phyloP scores from a whole-genome alignment of 2,113 vertebrate species.

The Mionectes macconnelli region DNA sequence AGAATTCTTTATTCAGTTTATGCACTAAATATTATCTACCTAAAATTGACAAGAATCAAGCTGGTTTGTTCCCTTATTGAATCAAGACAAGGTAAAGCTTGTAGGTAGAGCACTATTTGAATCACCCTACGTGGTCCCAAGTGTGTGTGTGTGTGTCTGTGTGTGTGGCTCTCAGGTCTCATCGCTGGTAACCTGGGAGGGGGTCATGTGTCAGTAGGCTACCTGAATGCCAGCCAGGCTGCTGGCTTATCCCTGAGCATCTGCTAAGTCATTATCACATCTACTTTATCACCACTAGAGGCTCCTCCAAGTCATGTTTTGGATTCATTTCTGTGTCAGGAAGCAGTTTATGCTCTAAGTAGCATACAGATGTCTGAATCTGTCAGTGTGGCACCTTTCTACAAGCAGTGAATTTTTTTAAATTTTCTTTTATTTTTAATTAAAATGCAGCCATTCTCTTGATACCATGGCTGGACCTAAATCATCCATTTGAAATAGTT shows the following conservation, averaged over 20 bases:
- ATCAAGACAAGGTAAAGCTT: background rate
- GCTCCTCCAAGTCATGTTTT: slow-evolving; percentile 54
- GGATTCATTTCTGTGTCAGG: background rate
- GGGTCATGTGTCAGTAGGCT: background rate
- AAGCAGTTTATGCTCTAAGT: background rate
- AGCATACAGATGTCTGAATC: background rate
- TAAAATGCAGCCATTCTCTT: background rate
- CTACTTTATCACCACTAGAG: slow-evolving; percentile 55
- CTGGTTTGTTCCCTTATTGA: background rate
- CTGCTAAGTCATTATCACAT: background rate
- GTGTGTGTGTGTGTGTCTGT: background rate
- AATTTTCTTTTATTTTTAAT: background rate
- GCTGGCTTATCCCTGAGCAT: background rate
- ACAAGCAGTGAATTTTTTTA: background rate
- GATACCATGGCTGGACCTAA: background rate
- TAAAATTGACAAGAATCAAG: background rate
- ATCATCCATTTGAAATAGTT: background rate
- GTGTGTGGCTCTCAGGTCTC: background rate
- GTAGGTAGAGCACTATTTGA: background rate
- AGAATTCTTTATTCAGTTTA: background rate
- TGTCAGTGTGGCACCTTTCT: background rate
- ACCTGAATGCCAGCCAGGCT: background rate
- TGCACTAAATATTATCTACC: background rate
- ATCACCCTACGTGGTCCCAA: background rate
- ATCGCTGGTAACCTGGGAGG: background rate